These are phyloP conservation scores for Galeopterus variegatus DNA, from an alignment of 2,113 vertebrate species.

Conservation along the genomic window DNA sequence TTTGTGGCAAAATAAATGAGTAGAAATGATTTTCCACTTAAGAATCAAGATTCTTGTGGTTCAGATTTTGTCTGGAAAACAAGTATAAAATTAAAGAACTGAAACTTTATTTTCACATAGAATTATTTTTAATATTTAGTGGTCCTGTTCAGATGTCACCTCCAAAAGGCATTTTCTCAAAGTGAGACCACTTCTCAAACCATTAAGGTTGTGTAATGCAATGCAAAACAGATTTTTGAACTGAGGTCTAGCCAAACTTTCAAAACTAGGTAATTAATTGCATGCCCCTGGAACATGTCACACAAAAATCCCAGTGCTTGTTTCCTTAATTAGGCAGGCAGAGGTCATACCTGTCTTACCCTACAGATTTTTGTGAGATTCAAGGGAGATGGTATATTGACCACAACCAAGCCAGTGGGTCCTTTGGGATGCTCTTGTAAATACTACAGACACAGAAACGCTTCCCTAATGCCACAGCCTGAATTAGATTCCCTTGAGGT, in stretches of 20 bases:
- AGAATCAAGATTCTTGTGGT: neutral
- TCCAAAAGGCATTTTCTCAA: neutral
- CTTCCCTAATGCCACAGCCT: neutral
- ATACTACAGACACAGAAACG: neutral
- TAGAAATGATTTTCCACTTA: neutral
- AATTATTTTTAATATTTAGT: neutral
- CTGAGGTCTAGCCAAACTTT: neutral
- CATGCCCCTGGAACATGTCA: neutral
- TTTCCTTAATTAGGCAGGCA: neutral
- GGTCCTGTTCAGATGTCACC: neutral
- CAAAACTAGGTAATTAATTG: neutral
- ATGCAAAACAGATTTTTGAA: slow-evolving; percentile 1
- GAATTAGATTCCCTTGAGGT: neutral
- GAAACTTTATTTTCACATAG: neutral
- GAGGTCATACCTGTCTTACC: neutral
- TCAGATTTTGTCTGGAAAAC: neutral
- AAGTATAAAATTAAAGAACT: neutral
- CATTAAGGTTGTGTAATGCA: neutral
- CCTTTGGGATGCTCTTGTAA: neutral
- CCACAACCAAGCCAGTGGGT: neutral
- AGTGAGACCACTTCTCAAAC: slow-evolving; percentile 28
- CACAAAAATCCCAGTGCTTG: slow-evolving; percentile 4
- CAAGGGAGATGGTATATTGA: neutral
- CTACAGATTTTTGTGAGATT: neutral
- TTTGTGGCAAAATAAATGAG: neutral